A percentile compares a stretch with the other conserved stretches of the same genome.
Evolutionary conservation across 1,140 invertebrate species (phyloP).

Genomic region (Dendroctonus valens): DNA sequence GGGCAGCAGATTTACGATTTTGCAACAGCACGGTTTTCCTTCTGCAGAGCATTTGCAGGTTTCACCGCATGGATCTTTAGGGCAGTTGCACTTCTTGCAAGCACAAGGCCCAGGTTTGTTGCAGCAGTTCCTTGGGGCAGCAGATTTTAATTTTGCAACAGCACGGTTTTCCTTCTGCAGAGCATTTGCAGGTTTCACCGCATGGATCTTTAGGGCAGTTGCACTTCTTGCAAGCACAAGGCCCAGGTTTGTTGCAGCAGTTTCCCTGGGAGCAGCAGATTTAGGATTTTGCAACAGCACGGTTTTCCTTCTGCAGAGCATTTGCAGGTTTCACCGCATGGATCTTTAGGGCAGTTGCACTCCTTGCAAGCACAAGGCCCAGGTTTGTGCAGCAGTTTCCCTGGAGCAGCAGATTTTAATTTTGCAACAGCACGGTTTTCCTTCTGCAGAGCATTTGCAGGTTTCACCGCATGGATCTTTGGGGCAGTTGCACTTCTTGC

Average conservation of each 20-base stretch:
- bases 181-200: too few relatives aligned
- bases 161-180: too few relatives aligned
- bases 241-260: not conserved
- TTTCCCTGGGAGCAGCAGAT: not conserved
- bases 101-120: not conserved
- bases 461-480: too few relatives aligned
- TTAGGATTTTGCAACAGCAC: not conserved
- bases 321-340: not conserved
- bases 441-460: too few relatives aligned
- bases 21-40: too few relatives aligned
- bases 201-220: not conserved
- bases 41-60: constrained; percentile 2
- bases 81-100: too few relatives aligned
- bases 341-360: not conserved
- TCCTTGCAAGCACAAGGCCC: too few relatives aligned
- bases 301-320: not conserved
- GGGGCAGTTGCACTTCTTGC: too few relatives aligned
- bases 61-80: too few relatives aligned
- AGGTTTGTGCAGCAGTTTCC: too few relatives aligned
- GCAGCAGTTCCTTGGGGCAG: not conserved
- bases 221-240: not conserved
- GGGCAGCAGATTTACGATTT: not conserved
- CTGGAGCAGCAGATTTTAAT: too few relatives aligned
- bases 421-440: too few relatives aligned
- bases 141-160: not conserved